A percentile compares a stretch with the other conserved stretches of the same genome.
phyloP scores from a whole-genome alignment of 1,140 invertebrate genomes.

The Drosophila santomea region DNA sequence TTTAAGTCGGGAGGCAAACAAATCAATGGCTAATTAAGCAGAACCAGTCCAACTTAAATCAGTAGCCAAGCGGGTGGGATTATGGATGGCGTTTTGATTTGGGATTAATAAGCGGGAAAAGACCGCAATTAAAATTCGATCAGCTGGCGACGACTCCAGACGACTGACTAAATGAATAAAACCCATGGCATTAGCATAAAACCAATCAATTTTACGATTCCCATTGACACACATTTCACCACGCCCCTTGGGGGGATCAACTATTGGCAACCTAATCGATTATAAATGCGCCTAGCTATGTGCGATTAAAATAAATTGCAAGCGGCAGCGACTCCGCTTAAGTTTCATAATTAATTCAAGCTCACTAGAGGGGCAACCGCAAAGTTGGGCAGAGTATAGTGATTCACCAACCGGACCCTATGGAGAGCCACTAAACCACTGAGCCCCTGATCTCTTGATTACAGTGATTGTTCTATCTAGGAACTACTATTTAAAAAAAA shows the following conservation, averaged over 20 bases:
- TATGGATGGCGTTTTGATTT: constrained; percentile 2
- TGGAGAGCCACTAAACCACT: constrained; percentile 11
- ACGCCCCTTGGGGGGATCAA: constrained; percentile 11
- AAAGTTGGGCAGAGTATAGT: constrained; percentile 29
- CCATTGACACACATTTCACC: constrained; percentile 67
- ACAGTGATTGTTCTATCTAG: not conserved
- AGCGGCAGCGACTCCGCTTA: constrained; percentile 64
- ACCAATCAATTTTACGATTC: constrained; percentile 42
- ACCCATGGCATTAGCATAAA: constrained; percentile 56
- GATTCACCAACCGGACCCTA: constrained; percentile 71
- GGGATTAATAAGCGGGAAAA: constrained; percentile 30
- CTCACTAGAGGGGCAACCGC: constrained; percentile 29
- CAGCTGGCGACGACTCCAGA: constrained; percentile 57
- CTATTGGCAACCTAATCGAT: constrained; percentile 69
- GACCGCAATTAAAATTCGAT: constrained; percentile 75
- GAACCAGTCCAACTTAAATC: constrained; percentile 24
- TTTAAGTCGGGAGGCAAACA: constrained; percentile 54
- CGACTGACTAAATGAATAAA: constrained; percentile 44
- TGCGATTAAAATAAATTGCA: constrained; percentile 84
- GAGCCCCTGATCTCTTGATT: constrained; percentile 15
- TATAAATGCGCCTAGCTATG: constrained; percentile 78
- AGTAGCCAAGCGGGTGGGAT: constrained; percentile 38
- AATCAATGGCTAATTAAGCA: constrained; percentile 72
- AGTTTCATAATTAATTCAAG: constrained; percentile 84
- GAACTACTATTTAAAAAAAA: too few species aligned